Percentiles rank a stretch among this genome's conserved stretches.
Evolutionary conservation across 2,113 vertebrate genomes (phyloP).

Genomic region (Oplegnathus fasciatus): DNA sequence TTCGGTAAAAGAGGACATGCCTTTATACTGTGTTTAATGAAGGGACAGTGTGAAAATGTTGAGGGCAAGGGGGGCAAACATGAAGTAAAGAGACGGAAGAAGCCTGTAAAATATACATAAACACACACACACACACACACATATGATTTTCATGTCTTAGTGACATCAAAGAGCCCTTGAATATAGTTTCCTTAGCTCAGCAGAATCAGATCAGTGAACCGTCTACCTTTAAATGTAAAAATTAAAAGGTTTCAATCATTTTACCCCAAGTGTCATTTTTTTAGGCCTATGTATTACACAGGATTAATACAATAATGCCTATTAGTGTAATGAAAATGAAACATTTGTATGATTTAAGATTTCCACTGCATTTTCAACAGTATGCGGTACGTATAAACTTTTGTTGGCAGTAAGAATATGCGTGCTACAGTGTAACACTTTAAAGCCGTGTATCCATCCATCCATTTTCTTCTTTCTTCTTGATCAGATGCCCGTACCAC

Average conservation of each 20-base stretch:
- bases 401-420: background rate
- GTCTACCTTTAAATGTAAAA: background rate
- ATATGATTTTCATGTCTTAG: background rate
- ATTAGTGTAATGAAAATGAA: background rate
- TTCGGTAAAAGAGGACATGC: background rate
- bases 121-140: background rate
- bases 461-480: too few species aligned
- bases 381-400: too few species aligned
- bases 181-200: constrained; percentile 19
- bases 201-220: constrained; percentile 20
- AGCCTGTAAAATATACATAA: background rate
- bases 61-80: constrained; percentile 15
- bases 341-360: too few species aligned
- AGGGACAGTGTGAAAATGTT: background rate
- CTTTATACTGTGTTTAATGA: constrained; percentile 10
- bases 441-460: too few species aligned
- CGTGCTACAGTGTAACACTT: too few species aligned
- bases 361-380: background rate
- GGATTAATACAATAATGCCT: background rate
- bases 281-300: background rate
- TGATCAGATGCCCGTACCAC: too few species aligned
- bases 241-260: background rate
- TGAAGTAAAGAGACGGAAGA: background rate
- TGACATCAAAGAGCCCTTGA: background rate
- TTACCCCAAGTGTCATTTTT: background rate